Base-by-base conservation (phyloP, 2,888 invertebrate genomes). In the Apantesis nais region DNA sequence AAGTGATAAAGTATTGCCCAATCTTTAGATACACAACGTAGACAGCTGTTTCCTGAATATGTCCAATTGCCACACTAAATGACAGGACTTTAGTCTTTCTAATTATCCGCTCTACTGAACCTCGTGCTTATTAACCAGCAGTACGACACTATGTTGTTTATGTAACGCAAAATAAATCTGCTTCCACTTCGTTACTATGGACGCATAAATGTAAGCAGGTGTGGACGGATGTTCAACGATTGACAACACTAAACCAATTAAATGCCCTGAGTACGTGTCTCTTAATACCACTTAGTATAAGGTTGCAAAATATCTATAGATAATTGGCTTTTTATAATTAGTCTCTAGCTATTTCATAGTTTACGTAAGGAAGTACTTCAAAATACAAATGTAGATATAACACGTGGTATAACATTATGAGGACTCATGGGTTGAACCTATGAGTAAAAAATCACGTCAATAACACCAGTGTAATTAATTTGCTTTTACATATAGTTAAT, bases 151-250 rank as follows among this genome's bases (percentile, higher is more conserved):
- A 72, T 71, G 70, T 74, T 68, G 62, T 70, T 77, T 76, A 75
- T 83, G 69, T 79, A 80, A 79, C 74, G 31, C 31, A 41, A 66
- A 80, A 74, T 68, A 75, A 74, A 67, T 74, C 70, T 80, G 70
- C 76, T 82, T 82, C 72, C 75, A 73, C 70, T 31, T 55, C 44
- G 41, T 41, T 39, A 39, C 39, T 48, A 12, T 29, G 25, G 48
- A 60, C 37, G 48, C 31, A 37, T 48, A 62, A 29, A 67, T 64
- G 25, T 44, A 60, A 60, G 60, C 41, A 34, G 16, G 62, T 44
- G 41, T 62, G 41, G 58, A 39, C 62, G 62, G 58, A 66, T 62
- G n/a, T 37, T n/a, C 44, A 31, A 37, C 62, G 55, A 61, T 29
- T 66, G 62, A 55, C 70, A 34, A n/a, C 39, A 62, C 52, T 70